Conservation (phyloP, 2,888 invertebrate genomes). For the Gryllus longicercus region DNA sequence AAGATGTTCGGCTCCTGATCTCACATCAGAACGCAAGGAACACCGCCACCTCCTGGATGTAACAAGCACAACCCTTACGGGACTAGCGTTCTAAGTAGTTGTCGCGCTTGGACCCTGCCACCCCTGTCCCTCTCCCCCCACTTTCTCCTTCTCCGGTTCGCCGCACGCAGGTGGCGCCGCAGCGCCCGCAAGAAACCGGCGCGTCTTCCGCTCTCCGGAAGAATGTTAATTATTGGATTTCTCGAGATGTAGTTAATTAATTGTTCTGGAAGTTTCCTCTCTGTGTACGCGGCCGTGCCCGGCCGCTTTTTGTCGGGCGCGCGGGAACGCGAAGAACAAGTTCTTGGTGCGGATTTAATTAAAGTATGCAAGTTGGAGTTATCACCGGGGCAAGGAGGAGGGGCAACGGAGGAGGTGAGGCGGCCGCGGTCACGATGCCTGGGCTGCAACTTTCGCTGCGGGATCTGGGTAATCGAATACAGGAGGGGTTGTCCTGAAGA, state of each 20-base stretch:
- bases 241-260: constrained; percentile 17
- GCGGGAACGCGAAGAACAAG: constrained; percentile 7
- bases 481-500: background rate
- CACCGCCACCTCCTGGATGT: too few species aligned
- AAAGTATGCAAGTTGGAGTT: constrained; percentile 2
- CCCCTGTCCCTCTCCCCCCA: background rate
- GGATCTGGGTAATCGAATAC: too few species aligned
- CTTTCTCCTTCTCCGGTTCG: background rate
- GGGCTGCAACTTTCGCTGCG: too few species aligned
- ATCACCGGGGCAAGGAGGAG: background rate
- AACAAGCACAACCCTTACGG: too few species aligned
- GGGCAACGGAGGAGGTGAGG: background rate
- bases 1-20: too few species aligned
- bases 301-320: background rate
- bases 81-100: too few species aligned
- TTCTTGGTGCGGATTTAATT: constrained; percentile 17
- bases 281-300: background rate
- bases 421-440: background rate
- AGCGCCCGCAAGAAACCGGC: background rate
- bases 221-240: constrained; percentile 17
- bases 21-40: too few species aligned
- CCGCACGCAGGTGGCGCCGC: background rate
- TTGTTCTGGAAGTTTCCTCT: constrained; percentile 10
- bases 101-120: too few species aligned
- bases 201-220: constrained; percentile 9